Percentiles rank a stretch among this genome's conserved stretches.
phyloP scores from a whole-genome alignment of 2,888 invertebrate genomes.

The Heliconius charithonia region DNA sequence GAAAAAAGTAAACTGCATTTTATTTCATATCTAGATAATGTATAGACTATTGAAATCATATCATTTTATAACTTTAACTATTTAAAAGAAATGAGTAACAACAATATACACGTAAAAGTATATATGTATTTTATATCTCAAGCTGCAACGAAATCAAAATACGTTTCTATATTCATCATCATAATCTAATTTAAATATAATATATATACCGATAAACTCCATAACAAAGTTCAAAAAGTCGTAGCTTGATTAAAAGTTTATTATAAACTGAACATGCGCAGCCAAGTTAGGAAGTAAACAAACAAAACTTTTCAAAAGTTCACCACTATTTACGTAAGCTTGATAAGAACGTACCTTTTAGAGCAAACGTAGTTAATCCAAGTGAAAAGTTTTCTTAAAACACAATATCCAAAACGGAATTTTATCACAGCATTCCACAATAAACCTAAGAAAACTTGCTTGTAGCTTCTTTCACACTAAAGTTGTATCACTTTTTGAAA shows the following conservation, averaged over 20 bases:
- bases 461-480: constrained; percentile 72
- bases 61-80: constrained; percentile 16
- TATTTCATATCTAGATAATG: constrained; percentile 37
- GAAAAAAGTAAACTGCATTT: constrained; percentile 51
- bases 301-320: constrained; percentile 71
- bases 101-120: constrained; percentile 24
- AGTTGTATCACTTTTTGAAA: constrained; percentile 73
- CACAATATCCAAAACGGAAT: constrained; percentile 74
- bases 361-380: constrained; percentile 58
- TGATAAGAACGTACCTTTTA: constrained; percentile 64
- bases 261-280: constrained; percentile 72
- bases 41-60: constrained; percentile 29
- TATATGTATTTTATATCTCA: constrained; percentile 26
- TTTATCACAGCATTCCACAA: constrained; percentile 78
- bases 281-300: constrained; percentile 72
- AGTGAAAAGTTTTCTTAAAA: constrained; percentile 62
- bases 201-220: constrained; percentile 25
- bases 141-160: constrained; percentile 24
- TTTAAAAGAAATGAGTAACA: constrained; percentile 29
- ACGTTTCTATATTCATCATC: constrained; percentile 1
- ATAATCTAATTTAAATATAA: constrained; percentile 4
- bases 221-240: constrained; percentile 41
- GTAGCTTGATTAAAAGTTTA: constrained; percentile 50
- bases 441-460: constrained; percentile 75
- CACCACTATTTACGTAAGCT: constrained; percentile 50